Conservation (phyloP, 2,888 invertebrate species). For the Eupithecia dodoneata region DNA sequence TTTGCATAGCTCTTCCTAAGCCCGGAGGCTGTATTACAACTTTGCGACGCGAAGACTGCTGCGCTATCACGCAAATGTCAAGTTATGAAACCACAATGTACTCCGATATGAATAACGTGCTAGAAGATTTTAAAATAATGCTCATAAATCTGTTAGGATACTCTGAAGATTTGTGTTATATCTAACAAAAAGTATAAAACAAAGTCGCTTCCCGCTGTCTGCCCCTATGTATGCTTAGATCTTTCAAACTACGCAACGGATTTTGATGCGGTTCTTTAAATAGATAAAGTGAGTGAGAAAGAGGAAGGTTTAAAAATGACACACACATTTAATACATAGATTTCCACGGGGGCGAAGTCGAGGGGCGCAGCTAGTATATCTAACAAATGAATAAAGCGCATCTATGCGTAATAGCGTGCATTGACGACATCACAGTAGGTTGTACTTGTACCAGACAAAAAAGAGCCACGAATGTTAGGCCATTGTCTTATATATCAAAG, state of each 20-base stretch:
- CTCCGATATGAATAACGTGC: constrained; percentile 2
- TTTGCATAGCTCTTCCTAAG: constrained; percentile 40
- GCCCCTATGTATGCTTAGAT: too few relatives aligned
- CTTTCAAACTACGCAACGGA: too few relatives aligned
- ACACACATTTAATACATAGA: too few relatives aligned
- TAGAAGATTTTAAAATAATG: neutral
- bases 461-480: constrained; percentile 51
- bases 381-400: neutral
- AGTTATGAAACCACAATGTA: constrained; percentile 61
- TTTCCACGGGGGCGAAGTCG: too few relatives aligned
- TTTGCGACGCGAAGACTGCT: constrained; percentile 51
- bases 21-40: constrained; percentile 59
- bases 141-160: neutral
- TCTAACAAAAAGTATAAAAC: neutral
- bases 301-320: too few relatives aligned
- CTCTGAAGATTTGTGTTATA: neutral
- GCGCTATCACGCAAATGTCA: constrained; percentile 69
- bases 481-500: constrained; percentile 38
- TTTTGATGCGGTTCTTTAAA: too few relatives aligned
- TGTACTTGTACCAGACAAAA: constrained; percentile 49
- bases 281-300: too few relatives aligned
- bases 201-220: too few relatives aligned
- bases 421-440: neutral
- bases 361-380: neutral
- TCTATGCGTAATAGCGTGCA: neutral